phyloP scores from a whole-genome alignment of 2,888 invertebrate species.

The Pharmacophagus antenor region DNA sequence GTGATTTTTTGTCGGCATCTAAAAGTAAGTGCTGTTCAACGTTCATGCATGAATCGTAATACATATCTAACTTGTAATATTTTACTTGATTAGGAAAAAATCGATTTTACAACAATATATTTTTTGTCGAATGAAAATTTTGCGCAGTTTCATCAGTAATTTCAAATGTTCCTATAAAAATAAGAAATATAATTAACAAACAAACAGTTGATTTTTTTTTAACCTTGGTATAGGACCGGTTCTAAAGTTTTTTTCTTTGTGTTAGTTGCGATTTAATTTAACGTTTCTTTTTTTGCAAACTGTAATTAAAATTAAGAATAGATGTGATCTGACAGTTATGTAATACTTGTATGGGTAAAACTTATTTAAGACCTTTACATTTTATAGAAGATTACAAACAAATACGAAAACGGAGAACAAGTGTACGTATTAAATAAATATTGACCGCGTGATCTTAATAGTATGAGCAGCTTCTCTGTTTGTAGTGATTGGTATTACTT shows the following conservation, averaged over 20 bases:
- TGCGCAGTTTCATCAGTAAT: too few species aligned
- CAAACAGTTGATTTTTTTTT: not conserved
- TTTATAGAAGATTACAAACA: too few species aligned
- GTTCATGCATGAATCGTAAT: not conserved
- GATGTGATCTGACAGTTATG: not conserved
- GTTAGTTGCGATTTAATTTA: not conserved
- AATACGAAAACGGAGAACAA: too few species aligned
- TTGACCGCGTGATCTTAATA: conserved; percentile 14
- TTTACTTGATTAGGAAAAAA: too few species aligned
- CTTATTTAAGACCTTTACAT: not conserved
- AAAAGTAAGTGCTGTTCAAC: not conserved
- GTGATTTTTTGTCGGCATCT: conserved; percentile 29
- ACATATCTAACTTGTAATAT: not conserved
- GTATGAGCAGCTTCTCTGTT: conserved; percentile 1
- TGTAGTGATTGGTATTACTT: conserved; percentile 13
- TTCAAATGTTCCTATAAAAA: not conserved
- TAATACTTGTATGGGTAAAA: not conserved
- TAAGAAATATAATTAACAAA: not conserved
- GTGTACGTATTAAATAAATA: conserved; percentile 7
- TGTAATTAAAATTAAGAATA: not conserved
- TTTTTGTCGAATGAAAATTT: not conserved
- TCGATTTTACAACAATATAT: not conserved
- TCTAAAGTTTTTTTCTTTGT: not conserved
- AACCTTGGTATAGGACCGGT: not conserved
- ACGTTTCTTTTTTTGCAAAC: not conserved